phyloP scores from a whole-genome alignment of 1,140 invertebrate genomes.

The Nomia melanderi region DNA sequence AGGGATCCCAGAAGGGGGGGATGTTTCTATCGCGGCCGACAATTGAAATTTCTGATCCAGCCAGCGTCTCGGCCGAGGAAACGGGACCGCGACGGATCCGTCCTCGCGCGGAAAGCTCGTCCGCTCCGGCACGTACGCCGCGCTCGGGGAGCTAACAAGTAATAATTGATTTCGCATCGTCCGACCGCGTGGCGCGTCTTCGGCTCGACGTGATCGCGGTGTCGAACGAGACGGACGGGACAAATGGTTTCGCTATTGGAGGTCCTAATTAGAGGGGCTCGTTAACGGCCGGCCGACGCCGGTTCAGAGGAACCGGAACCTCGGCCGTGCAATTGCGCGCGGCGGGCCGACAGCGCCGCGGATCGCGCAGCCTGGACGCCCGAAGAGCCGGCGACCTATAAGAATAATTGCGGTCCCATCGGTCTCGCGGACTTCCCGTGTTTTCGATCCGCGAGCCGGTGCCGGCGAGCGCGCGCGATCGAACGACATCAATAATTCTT shows the following conservation, averaged over 20 bases:
- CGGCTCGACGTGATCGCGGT: neutral
- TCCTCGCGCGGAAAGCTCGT: constrained; percentile 1
- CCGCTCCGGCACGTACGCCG: neutral
- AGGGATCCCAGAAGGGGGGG: neutral
- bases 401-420: neutral
- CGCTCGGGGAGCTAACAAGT: neutral
- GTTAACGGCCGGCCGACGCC: neutral
- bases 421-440: neutral
- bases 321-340: neutral
- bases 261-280: neutral
- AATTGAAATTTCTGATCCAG: constrained; percentile 20
- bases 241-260: neutral
- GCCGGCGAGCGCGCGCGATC: no score
- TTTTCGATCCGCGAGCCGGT: neutral
- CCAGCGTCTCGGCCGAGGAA: neutral
- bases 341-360: neutral
- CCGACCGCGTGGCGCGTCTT: neutral
- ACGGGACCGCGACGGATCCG: constrained; percentile 21
- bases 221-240: neutral
- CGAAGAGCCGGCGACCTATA: neutral
- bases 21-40: neutral
- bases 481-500: neutral
- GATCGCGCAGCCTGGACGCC: neutral
- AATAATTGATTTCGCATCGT: constrained; percentile 1
- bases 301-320: neutral